Percentiles rank a stretch among this genome's conserved stretches.
Evolutionary conservation across 1,140 invertebrate genomes (phyloP).

Genomic region (Drosophila nebulosa): DNA sequence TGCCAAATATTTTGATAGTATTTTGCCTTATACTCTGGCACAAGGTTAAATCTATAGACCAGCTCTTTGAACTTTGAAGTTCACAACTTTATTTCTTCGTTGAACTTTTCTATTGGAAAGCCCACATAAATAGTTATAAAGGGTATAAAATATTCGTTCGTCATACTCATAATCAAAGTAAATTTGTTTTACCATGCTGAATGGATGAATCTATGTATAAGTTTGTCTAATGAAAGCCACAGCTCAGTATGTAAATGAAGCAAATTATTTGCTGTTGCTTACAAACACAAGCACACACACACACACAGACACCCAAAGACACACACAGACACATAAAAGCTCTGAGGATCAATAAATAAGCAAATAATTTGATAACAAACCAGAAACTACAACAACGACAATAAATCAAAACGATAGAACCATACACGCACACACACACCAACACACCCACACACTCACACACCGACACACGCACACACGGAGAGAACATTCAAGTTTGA

Average conservation of each 20-base stretch:
- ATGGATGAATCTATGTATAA: neutral
- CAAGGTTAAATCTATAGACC: too few relatives aligned
- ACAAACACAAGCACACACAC: neutral
- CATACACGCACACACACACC: conserved; percentile 7
- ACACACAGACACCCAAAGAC: neutral
- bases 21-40: too few relatives aligned
- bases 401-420: conserved; percentile 46
- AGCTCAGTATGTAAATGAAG: conserved; percentile 24
- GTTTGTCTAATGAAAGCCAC: conserved; percentile 33
- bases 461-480: neutral
- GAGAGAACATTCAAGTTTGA: neutral
- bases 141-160: neutral
- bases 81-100: too few relatives aligned
- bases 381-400: conserved; percentile 28
- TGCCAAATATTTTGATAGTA: conserved; percentile 6
- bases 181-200: neutral
- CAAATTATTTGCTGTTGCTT: conserved; percentile 35
- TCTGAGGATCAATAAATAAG: conserved; percentile 40
- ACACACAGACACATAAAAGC: conserved; percentile 3
- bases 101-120: too few relatives aligned
- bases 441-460: neutral
- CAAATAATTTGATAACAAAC: conserved; percentile 63
- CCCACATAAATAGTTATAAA: too few relatives aligned
- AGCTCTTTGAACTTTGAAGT: too few relatives aligned
- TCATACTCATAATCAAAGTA: neutral